Percentiles rank a stretch among this genome's conserved stretches.
phyloP scores from a whole-genome alignment of 2,113 vertebrate species.

The Elephantulus edwardii region DNA sequence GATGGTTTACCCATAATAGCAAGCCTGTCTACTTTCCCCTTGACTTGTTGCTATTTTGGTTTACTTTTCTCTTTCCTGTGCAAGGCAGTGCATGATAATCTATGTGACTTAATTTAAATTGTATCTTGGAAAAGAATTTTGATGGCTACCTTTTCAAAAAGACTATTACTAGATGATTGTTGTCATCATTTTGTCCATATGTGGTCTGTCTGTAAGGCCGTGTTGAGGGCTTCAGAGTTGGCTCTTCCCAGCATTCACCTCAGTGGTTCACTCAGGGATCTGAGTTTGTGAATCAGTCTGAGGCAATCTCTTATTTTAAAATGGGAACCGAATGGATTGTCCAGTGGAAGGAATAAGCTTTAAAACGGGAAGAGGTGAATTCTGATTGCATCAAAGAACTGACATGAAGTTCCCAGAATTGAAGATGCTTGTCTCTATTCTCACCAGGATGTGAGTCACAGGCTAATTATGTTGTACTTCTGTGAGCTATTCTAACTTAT shows the following conservation, averaged over 20 bases:
- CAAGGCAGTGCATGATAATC: conserved; percentile 1
- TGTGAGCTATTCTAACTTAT: background rate
- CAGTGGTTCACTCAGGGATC: background rate
- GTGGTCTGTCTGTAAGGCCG: background rate
- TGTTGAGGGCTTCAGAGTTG: background rate
- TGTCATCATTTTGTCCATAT: background rate
- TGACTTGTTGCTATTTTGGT: conserved; percentile 20
- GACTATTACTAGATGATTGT: background rate
- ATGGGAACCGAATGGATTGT: background rate
- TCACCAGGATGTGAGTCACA: background rate
- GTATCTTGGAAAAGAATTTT: background rate
- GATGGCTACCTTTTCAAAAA: background rate
- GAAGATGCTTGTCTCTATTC: background rate
- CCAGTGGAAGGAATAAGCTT: background rate
- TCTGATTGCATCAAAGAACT: background rate
- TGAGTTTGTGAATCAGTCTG: background rate
- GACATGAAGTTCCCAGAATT: background rate
- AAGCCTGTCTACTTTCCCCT: background rate
- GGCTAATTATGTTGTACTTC: background rate
- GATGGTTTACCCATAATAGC: background rate
- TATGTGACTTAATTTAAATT: conserved; percentile 20
- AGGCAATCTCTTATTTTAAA: background rate
- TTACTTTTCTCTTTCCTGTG: conserved; percentile 19
- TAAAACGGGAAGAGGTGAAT: background rate
- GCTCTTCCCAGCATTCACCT: background rate